Evolutionary conservation across 2,797 vertebrate species (phyloP).

Genomic region (Petrocephalus schoutedeni): DNA sequence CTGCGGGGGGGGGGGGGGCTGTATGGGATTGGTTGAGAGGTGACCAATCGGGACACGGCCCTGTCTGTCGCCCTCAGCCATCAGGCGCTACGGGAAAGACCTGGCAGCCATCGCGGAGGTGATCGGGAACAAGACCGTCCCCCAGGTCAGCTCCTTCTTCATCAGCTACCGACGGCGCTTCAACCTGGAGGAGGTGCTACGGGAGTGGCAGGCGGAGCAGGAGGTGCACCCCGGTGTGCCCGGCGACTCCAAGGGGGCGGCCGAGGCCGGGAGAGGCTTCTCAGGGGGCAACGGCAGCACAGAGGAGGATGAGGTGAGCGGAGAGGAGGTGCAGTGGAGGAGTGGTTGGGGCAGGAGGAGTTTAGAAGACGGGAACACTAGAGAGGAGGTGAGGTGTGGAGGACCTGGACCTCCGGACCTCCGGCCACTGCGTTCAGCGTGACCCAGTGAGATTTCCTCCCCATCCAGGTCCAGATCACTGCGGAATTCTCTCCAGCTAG

Average conservation of each 20-base stretch:
- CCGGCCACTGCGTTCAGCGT: neutral
- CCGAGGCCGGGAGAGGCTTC: neutral
- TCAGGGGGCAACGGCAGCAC: neutral
- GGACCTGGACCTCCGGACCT: neutral
- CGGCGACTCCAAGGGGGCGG: neutral
- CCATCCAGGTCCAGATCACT: slow-evolving; percentile 65
- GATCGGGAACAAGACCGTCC: slow-evolving; percentile 80
- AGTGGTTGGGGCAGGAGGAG: slow-evolving; percentile 38
- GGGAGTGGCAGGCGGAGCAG: slow-evolving; percentile 87
- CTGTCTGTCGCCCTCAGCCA: slow-evolving; percentile 54
- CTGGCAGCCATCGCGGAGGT: slow-evolving; percentile 81
- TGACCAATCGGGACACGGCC: neutral
- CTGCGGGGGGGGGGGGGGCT: neutral
- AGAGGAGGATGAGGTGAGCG: slow-evolving; percentile 29
- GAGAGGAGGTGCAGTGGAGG: slow-evolving; percentile 45
- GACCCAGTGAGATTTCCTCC: neutral
- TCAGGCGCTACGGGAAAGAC: slow-evolving; percentile 83
- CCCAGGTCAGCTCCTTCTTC: slow-evolving; percentile 84
- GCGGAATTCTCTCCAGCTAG: slow-evolving; percentile 59
- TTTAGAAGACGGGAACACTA: neutral
- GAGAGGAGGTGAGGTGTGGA: neutral
- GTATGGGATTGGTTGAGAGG: neutral
- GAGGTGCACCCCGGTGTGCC: slow-evolving; percentile 57
- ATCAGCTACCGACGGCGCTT: slow-evolving; percentile 84
- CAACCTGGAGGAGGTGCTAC: slow-evolving; percentile 84